Base-by-base conservation (phyloP, 2,888 invertebrate species). In the Unio delphinus region DNA sequence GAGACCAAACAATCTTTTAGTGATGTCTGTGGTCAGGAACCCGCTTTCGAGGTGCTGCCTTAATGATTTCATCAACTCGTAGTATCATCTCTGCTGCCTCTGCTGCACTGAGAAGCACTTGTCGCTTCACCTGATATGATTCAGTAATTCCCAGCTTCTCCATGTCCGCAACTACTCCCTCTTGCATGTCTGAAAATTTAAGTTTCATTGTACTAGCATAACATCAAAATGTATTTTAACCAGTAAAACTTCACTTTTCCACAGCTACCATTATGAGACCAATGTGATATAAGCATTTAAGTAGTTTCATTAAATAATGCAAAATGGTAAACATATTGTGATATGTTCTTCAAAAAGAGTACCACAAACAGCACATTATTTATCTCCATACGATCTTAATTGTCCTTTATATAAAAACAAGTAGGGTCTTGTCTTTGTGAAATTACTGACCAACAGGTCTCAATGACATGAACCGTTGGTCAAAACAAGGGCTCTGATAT, bases 61-160 rank as follows among this genome's bases (percentile, higher is more conserved):
- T 95, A 75, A 99, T 94, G 81, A 99, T 99, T 91, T 97, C 94
- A 91, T 99, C 99, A 1, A 99, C 99, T 68, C 99, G 94, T 28
- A 99, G 92, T 84, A 99, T 99, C 96, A 99, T 97, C 91, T 99
- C 99, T 0, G 99, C 98, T 0, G 99, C 99, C 91, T 99, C 99
- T 0, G 96, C 91, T 0, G 98, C 99, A 11, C 98, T 97, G 73
- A 97, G 88, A 68, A 99, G 91, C 64, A 99, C 97, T 90, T 99
- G 98, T 55, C 96, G 93, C 91, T 99, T 99, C 11, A 99, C 99
- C 55, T 95, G 96, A 91, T 94, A 98, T 0, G 99, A 98, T 91
- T 99, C 99, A 0, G 97, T 97, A 82, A 99, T 94, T 62, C 98
- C 99, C 74, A 98, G 91, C 64, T 93, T 92, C 83, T 94, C 94